Evolutionary conservation across 23 tunicate species (phyloP), one percentile per base, ranked within the genome.

Genomic region (Oikopleura vanhoeffeni): DNA sequence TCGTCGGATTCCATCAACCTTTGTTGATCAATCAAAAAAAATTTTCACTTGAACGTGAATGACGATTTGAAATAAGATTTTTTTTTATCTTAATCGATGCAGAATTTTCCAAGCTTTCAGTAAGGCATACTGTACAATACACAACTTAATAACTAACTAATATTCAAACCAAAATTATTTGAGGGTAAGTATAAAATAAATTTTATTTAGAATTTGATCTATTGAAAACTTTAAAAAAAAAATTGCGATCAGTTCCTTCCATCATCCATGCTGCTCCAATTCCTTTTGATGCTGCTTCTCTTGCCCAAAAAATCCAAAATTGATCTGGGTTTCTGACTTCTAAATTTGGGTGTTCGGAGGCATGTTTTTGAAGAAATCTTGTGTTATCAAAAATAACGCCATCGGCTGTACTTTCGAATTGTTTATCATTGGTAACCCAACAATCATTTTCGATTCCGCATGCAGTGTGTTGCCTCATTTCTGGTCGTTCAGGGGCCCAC

Each of bases 211-310:
- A 49, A 8, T 49, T 8, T 49, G 8, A 8, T 49, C 60, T 49
- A 49, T 49, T 18, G 18, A 49, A 49, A 49, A 49, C 8, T 49
- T 8, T 18, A 49, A 8, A 49, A 49, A 49, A 8, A 49, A n/a
- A n/a, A n/a, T 49, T 49, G 18, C 13, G 24, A 49, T 49, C 64
- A 49, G 64, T 71, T 28, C 79, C 79, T 71, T 71, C 3, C 79
- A 71, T 71, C 27, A 71, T 33, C 38, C 79, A 38, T 24, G 36
- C 38, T 13, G 36, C 79, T 18, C 32, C 35, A 38, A 71, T 38
- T 2, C 79, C 79, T 30, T 71, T 71, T 71, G 79, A 71, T 2
- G 79, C 79, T 28, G 79, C 79, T 30, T 71, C 79, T 28, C 79
- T 28, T 38, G 79, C 79, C 79, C 79, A 71, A 30, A 71, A 71